These are phyloP conservation scores for Semibalanus balanoides DNA, from an alignment of 1,140 invertebrate species.

Conservation along the genomic window DNA sequence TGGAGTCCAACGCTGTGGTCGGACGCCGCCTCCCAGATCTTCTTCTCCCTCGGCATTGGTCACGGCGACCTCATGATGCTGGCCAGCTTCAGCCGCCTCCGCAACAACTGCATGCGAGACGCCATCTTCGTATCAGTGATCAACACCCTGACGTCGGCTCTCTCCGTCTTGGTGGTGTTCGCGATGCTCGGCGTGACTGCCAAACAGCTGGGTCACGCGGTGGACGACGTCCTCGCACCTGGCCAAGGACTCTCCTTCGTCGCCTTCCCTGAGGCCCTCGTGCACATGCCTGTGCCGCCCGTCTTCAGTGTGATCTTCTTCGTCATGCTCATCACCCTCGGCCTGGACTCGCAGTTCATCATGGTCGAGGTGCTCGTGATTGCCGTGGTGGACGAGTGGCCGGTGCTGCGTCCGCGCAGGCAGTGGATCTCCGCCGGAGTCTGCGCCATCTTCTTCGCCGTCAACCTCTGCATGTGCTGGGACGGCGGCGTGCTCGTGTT, in stretches of 20 bases:
- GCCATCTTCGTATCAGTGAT: conserved; percentile 69
- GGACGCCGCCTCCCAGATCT: conserved; percentile 72
- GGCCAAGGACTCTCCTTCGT: conserved; percentile 53
- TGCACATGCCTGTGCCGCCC: conserved; percentile 68
- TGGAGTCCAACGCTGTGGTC: conserved; percentile 43
- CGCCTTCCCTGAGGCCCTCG: conserved; percentile 72
- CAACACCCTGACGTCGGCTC: conserved; percentile 86
- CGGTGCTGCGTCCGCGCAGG: background rate
- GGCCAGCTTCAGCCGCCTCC: conserved; percentile 63
- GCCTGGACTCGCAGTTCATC: conserved; percentile 61
- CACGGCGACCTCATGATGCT: conserved; percentile 67
- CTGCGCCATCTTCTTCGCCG: background rate
- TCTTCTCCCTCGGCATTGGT: conserved; percentile 65
- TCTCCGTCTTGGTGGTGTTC: conserved; percentile 59
- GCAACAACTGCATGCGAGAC: conserved; percentile 44
- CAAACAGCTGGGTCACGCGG: conserved; percentile 49
- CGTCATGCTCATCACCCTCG: conserved; percentile 62
- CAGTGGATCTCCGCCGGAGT: background rate
- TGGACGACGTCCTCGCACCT: conserved; percentile 50
- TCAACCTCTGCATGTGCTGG: conserved; percentile 14
- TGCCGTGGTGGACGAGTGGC: background rate
- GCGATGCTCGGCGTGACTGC: conserved; percentile 64
- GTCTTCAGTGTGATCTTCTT: conserved; percentile 91
- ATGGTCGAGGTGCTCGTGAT: conserved; percentile 13
- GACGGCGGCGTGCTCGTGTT: conserved; percentile 92